Percentiles rank a stretch among this genome's conserved stretches.
These are phyloP conservation scores for Dynastes tityus DNA, from an alignment of 2,888 invertebrate species.

Conservation along the genomic window DNA sequence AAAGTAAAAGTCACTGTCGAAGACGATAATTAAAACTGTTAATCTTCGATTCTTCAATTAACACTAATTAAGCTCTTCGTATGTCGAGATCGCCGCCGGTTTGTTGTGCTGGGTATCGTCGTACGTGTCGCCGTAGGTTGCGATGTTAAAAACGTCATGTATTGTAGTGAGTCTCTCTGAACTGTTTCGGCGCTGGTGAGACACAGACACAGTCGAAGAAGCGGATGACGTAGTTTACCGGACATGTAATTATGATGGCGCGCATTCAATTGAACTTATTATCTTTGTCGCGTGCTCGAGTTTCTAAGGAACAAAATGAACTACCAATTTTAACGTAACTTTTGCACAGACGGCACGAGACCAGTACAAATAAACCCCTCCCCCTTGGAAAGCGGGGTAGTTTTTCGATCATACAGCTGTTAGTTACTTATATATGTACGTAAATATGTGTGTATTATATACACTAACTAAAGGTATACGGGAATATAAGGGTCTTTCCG, in stretches of 20 bases:
- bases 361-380: slow-evolving; percentile 68
- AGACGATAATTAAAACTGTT: slow-evolving; percentile 42
- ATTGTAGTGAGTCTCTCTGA: slow-evolving; percentile 29
- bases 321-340: slow-evolving; percentile 64
- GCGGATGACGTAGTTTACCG: slow-evolving; percentile 57
- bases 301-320: slow-evolving; percentile 64
- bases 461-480: slow-evolving; percentile 52
- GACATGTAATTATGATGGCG: slow-evolving; percentile 62
- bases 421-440: slow-evolving; percentile 53
- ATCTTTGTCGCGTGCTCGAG: slow-evolving; percentile 66
- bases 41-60: slow-evolving; percentile 48
- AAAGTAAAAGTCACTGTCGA: slow-evolving; percentile 45
- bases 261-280: slow-evolving; percentile 59
- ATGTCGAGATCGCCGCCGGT: slow-evolving; percentile 23
- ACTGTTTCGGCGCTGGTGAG: slow-evolving; percentile 25
- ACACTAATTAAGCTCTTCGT: slow-evolving; percentile 44
- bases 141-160: slow-evolving; percentile 37
- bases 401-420: slow-evolving; percentile 68
- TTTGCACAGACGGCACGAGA: slow-evolving; percentile 70
- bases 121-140: slow-evolving; percentile 20
- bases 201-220: slow-evolving; percentile 46
- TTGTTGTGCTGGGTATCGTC: slow-evolving; percentile 1
- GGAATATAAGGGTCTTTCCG: slow-evolving; percentile 54
- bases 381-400: slow-evolving; percentile 68
- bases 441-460: slow-evolving; percentile 8